Base-by-base conservation (phyloP, 2,113 vertebrate species). In the Hydropotes inermis region DNA sequence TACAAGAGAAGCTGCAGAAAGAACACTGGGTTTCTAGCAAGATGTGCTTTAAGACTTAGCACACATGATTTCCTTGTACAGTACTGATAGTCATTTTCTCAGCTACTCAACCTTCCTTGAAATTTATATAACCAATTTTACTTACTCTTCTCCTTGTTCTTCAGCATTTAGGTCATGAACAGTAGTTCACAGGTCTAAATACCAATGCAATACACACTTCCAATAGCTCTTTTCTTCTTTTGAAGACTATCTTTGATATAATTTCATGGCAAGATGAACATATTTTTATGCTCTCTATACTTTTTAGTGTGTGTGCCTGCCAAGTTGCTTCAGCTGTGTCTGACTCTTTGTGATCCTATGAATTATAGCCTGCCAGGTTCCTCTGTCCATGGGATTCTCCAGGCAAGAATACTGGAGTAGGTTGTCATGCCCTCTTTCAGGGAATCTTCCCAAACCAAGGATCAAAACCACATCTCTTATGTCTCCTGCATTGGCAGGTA, bases 181-280 rank as follows among this genome's bases (percentile, higher is more conserved):
- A 96, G 36, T 79, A 91, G 90, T 90, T 96, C 16, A 64, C 60
- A 92, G 61, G 13, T 54, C 55, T 87, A 79, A 95, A 81, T 21
- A 43, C 14, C 25, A 58, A 8, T 50, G 14, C 0, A 89, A 57
- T 30, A 43, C 1, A 87, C 6, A 70, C 3, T 93, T 78, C 19
- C 12, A 52, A 89, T 1, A 43, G 45, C 6, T 88, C 52, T 89
- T 92, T 76, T 84, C 45, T 89, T 45, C 47, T 67, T 94, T 90
- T 60, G 85, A 79, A 81, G 52, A 81, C 52, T 82, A 85, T 57
- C 45, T 17, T 84, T 83, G 6, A 47, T 70, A 81, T 33, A 94
- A 78, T 43, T 57, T 95, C 45, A 88, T 64, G 27, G 43, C n/a
- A 78, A 33, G 2, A 8, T 83, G 19, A 70, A 79, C 27, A 58